Evolutionary conservation across 2,113 vertebrate genomes (phyloP).

Genomic region (Blennius ocellaris): DNA sequence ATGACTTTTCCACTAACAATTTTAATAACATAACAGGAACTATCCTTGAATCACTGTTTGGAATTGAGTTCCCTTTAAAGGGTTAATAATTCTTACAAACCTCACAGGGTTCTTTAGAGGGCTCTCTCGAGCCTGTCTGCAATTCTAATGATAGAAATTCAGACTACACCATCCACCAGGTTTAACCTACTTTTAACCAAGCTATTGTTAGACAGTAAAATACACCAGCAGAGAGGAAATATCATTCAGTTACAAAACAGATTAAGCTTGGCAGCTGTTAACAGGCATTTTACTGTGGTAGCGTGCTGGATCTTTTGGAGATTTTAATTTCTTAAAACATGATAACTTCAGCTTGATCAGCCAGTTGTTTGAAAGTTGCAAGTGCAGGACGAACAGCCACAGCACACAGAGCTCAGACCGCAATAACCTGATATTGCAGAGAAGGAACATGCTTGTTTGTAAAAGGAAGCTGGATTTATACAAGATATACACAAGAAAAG

Average conservation of each 20-base stretch:
- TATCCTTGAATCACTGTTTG: not conserved
- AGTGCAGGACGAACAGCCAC: not conserved
- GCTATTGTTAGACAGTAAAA: slow-evolving; percentile 25
- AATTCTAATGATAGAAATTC: slow-evolving; percentile 35
- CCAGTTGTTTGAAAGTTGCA: not conserved
- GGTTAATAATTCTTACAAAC: slow-evolving; percentile 2
- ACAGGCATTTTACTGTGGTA: not conserved
- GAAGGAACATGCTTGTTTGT: not conserved
- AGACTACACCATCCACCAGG: slow-evolving; percentile 32
- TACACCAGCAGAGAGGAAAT: not conserved
- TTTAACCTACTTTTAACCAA: slow-evolving; percentile 43
- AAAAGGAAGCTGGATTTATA: not conserved
- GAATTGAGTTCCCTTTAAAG: not conserved
- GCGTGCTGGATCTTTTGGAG: no score
- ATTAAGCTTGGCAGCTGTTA: not conserved
- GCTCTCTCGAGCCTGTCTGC: slow-evolving; percentile 25
- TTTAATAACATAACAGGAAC: not conserved
- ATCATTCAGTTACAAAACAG: slow-evolving; percentile 20
- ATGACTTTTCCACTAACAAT: not conserved
- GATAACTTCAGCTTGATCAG: not conserved
- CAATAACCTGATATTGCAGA: not conserved
- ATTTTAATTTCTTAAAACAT: not conserved
- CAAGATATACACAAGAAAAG: not conserved
- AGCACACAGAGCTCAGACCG: slow-evolving; percentile 5
- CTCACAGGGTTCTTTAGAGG: slow-evolving; percentile 25